Percentiles rank a stretch among this genome's conserved stretches.
phyloP scores from a whole-genome alignment of 2,113 vertebrate species.

The Callocephalon fimbriatum region DNA sequence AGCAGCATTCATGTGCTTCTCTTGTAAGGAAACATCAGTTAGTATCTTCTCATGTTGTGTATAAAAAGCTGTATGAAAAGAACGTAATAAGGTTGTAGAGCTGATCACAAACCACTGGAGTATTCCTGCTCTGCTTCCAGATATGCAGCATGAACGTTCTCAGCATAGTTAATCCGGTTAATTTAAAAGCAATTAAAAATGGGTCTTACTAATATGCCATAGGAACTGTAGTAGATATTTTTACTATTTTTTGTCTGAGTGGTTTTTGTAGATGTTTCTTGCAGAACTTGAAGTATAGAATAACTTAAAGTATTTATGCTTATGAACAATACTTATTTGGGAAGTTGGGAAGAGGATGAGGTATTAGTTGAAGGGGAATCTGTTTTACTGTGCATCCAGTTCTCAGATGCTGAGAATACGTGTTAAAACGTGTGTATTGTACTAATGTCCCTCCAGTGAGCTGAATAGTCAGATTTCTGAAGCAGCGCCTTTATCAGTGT shows the following conservation, averaged over 20 bases:
- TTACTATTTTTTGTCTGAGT: not conserved
- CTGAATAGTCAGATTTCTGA: not conserved
- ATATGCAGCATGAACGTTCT: not conserved
- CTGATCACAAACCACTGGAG: accelerated
- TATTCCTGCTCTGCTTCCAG: not conserved
- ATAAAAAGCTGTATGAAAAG: not conserved
- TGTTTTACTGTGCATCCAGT: not conserved
- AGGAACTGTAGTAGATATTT: not conserved
- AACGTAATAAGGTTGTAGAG: accelerated
- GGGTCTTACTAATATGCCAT: not conserved
- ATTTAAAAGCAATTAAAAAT: not conserved
- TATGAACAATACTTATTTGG: not conserved
- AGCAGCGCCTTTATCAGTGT: not conserved
- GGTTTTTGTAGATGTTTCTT: not conserved
- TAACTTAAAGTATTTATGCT: not conserved
- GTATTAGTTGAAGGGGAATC: not conserved
- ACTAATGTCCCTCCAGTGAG: not conserved
- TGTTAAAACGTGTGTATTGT: not conserved
- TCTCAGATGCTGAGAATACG: not conserved
- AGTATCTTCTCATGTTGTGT: not conserved
- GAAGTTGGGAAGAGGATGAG: not conserved
- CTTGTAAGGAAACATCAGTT: not conserved
- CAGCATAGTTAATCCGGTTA: not conserved
- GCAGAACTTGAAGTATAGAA: not conserved
- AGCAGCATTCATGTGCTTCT: not conserved